Evolutionary conservation across 2,888 invertebrate species (phyloP).

Genomic region (Autographa pulchrina): DNA sequence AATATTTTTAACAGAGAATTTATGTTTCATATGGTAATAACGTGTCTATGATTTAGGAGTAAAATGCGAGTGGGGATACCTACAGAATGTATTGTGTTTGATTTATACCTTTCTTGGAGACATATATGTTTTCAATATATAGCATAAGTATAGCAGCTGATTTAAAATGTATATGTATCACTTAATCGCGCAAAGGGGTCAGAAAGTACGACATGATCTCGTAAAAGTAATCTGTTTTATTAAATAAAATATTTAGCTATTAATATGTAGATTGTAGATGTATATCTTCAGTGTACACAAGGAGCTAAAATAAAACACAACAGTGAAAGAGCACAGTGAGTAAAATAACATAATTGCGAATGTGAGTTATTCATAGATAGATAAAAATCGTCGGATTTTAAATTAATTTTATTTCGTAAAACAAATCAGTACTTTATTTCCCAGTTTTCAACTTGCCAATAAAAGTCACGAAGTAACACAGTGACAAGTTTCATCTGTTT

Average conservation of each 20-base stretch:
- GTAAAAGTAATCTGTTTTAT: no score
- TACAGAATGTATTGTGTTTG: background rate
- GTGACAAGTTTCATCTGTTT: constrained; percentile 64
- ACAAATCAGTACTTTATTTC: constrained; percentile 18
- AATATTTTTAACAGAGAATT: constrained; percentile 40
- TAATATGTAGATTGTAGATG: no score
- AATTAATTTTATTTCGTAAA: background rate
- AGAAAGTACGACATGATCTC: no score
- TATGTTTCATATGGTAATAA: constrained; percentile 39
- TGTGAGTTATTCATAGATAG: no score
- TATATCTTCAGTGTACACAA: no score
- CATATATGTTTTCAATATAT: background rate
- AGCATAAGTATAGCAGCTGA: no score
- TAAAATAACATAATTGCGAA: no score
- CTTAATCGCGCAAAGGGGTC: no score
- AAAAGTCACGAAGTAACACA: constrained; percentile 53
- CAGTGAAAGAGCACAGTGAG: no score
- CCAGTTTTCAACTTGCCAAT: constrained; percentile 39
- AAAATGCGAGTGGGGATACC: background rate
- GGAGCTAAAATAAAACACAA: no score
- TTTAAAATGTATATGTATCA: no score
- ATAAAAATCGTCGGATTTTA: background rate
- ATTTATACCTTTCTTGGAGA: background rate
- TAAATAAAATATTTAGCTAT: no score
- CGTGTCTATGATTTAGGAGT: constrained; percentile 20